phyloP scores from a whole-genome alignment of 2,888 invertebrate species.

The Rhodophaea formosa region DNA sequence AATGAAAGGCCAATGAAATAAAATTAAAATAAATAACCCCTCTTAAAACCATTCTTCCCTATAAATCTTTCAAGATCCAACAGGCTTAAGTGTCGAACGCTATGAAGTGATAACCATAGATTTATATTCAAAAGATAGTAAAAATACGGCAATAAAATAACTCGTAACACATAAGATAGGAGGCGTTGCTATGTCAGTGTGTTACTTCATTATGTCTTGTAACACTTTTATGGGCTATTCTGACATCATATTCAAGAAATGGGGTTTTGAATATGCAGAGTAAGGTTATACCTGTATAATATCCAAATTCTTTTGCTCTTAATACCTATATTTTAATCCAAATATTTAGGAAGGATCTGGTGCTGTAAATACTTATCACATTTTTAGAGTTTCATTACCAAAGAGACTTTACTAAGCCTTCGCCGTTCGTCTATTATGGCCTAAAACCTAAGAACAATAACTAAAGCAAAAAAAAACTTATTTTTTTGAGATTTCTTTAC shows the following conservation, averaged over 20 bases:
- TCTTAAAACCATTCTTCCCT: conserved; percentile 16
- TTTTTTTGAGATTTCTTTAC: too few relatives aligned
- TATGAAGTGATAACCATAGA: conserved; percentile 24
- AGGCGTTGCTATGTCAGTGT: conserved; percentile 19
- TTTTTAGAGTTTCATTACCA: too few relatives aligned
- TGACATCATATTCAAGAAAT: background rate
- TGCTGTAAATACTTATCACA: too few relatives aligned
- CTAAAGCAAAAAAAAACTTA: too few relatives aligned
- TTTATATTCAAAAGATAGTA: conserved; percentile 29
- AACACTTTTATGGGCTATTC: conserved; percentile 2
- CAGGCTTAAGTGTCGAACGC: conserved; percentile 19
- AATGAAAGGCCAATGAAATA: background rate
- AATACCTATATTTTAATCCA: too few relatives aligned
- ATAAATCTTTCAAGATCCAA: conserved; percentile 9
- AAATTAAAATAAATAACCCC: background rate
- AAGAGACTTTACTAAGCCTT: too few relatives aligned
- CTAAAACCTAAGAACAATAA: too few relatives aligned
- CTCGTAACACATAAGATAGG: conserved; percentile 25
- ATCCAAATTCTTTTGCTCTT: too few relatives aligned
- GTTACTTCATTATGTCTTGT: conserved; percentile 18
- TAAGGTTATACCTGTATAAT: too few relatives aligned
- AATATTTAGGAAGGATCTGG: too few relatives aligned
- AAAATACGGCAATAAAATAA: conserved; percentile 26
- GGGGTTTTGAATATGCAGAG: background rate
- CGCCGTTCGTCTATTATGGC: too few relatives aligned